A percentile compares a stretch with the other conserved stretches of the same genome.
Evolutionary conservation across 2,113 vertebrate genomes (phyloP).

Genomic region (Callionymus lyra): DNA sequence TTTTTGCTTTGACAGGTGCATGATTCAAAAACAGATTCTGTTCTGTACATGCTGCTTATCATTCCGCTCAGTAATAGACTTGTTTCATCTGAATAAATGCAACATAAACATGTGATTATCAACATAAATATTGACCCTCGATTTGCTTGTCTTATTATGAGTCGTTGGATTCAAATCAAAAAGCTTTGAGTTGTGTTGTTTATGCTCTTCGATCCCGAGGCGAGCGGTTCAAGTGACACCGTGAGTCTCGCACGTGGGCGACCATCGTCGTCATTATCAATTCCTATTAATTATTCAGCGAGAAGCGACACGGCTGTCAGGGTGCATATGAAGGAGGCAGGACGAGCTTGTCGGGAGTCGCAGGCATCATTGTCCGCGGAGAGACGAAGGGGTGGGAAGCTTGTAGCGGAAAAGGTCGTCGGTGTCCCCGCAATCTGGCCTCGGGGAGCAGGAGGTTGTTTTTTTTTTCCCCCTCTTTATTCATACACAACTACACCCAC

Average conservation of each 20-base stretch:
- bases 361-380: conserved; percentile 7
- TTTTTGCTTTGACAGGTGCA: no score
- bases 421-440: conserved; percentile 26
- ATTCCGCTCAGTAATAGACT: no score
- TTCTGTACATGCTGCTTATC: no score
- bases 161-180: neutral
- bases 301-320: conserved; percentile 24
- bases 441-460: conserved; percentile 6
- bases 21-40: no score
- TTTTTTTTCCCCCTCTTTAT: conserved; percentile 7
- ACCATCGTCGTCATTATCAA: conserved; percentile 21
- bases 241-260: conserved; percentile 2
- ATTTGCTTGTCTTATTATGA: no score
- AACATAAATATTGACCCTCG: no score
- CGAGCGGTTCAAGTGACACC: no score
- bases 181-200: neutral
- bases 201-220: no score
- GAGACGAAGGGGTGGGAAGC: conserved; percentile 6
- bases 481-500: conserved; percentile 15
- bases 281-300: conserved; percentile 34
- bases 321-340: conserved; percentile 17
- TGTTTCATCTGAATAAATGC: no score
- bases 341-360: conserved; percentile 10
- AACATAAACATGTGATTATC: no score
- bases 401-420: conserved; percentile 31